phyloP scores from a whole-genome alignment of 2,797 vertebrate species.

The Pipistrellus pygmaeus region DNA sequence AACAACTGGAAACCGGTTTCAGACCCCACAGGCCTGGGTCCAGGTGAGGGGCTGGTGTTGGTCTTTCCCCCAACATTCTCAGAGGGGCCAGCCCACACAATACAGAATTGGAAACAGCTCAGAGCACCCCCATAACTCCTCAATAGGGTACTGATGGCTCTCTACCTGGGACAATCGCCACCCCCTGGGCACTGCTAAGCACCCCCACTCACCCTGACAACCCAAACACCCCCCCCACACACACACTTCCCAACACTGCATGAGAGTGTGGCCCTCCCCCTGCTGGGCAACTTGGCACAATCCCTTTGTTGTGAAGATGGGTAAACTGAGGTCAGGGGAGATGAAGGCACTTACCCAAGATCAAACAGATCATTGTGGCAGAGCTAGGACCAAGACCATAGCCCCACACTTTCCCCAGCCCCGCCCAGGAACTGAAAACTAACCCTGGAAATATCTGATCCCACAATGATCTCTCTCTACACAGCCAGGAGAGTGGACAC shows the following conservation, averaged over 20 bases:
- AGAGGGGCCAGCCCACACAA: neutral
- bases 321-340: constrained; percentile 16
- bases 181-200: neutral
- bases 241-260: neutral
- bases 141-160: neutral
- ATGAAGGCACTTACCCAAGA: neutral
- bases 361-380: neutral
- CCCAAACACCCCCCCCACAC: neutral
- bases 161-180: neutral
- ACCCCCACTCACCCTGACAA: neutral
- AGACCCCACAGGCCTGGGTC: neutral
- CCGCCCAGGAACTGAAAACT: neutral
- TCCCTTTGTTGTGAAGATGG: neutral
- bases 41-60: neutral
- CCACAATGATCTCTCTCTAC: neutral
- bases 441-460: constrained; percentile 6
- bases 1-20: neutral
- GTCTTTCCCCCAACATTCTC: neutral
- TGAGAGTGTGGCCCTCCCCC: neutral
- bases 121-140: neutral
- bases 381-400: neutral
- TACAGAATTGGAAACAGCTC: accelerated
- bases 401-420: neutral
- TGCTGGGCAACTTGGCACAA: neutral
- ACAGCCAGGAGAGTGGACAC: neutral